Conservation (phyloP, 2,113 vertebrate genomes). For the Cavia aperea region DNA sequence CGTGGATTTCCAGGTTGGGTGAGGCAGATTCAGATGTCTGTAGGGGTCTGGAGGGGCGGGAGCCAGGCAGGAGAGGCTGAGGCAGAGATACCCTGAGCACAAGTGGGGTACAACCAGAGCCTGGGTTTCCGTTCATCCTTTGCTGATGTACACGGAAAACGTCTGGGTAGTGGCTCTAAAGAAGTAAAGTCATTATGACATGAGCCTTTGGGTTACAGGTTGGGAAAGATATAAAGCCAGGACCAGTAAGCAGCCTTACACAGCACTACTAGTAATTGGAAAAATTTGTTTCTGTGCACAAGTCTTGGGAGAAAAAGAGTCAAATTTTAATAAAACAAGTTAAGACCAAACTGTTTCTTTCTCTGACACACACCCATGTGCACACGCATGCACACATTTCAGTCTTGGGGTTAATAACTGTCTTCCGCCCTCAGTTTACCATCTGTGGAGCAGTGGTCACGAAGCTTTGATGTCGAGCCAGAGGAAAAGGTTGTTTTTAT, state of each 20-base stretch:
- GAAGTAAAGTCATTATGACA: not conserved
- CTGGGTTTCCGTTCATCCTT: not conserved
- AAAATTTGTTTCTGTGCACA: not conserved
- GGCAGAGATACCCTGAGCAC: not conserved
- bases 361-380: not conserved
- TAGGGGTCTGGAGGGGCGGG: not conserved
- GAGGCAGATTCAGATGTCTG: not conserved
- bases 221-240: not conserved
- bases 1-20: not conserved
- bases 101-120: not conserved
- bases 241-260: not conserved
- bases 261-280: not conserved
- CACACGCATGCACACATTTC: not conserved
- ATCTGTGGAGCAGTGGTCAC: not conserved
- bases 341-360: not conserved
- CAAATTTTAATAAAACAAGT: conserved; percentile 25
- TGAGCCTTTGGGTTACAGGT: not conserved
- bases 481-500: conserved; percentile 28
- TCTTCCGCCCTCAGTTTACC: not conserved
- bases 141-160: not conserved
- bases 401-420: not conserved
- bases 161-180: not conserved
- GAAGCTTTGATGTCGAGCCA: not conserved
- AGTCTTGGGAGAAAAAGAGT: not conserved
- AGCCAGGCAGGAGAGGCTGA: not conserved